phyloP scores from a whole-genome alignment of 2,113 vertebrate species.

The Fregetta grallaria region DNA sequence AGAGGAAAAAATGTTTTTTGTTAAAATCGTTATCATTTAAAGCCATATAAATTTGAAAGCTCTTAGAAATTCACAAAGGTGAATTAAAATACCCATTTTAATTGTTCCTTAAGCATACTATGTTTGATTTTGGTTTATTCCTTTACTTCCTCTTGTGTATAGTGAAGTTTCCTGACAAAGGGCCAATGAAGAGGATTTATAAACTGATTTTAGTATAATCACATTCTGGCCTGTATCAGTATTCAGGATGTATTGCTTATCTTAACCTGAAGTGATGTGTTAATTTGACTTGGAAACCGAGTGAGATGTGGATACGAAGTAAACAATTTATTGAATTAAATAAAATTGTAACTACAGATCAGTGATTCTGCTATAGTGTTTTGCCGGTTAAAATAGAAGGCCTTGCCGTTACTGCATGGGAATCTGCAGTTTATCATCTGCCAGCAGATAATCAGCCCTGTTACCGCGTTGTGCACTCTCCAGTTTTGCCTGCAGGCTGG shows the following conservation, averaged over 20 bases:
- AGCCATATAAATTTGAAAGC: neutral
- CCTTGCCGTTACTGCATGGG: neutral
- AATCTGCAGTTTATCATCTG: neutral
- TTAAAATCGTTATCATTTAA: neutral
- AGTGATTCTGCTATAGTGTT: neutral
- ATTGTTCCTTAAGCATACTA: neutral
- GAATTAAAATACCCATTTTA: neutral
- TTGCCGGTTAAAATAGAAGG: neutral
- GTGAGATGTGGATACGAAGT: neutral
- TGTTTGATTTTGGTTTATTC: neutral
- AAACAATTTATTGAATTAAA: neutral
- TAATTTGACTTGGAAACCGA: slow-evolving; percentile 19
- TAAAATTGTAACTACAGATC: neutral
- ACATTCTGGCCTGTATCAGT: neutral
- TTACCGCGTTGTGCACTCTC: neutral
- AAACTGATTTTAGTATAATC: neutral
- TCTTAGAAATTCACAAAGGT: neutral
- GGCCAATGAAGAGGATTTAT: neutral
- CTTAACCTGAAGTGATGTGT: neutral
- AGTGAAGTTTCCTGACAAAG: neutral
- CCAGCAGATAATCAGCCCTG: neutral
- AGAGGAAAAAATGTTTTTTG: neutral
- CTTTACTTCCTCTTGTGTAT: neutral
- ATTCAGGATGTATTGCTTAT: neutral
- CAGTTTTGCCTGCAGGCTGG: neutral